Conservation (phyloP, 2,888 invertebrate species). For the Cerastis leucographa region DNA sequence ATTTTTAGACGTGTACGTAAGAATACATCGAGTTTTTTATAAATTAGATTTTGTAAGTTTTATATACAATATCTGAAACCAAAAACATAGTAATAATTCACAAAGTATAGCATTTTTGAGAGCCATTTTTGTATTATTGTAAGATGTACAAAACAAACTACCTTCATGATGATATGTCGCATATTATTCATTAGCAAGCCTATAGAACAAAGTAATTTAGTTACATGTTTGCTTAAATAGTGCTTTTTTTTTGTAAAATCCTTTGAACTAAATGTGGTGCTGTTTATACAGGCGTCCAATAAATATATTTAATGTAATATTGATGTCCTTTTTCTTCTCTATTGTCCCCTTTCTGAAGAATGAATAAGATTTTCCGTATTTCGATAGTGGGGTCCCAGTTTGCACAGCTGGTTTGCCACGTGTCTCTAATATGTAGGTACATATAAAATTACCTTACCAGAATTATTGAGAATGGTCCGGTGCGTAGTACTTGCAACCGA, state of each 20-base stretch:
- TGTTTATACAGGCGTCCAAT: slow-evolving; percentile 52
- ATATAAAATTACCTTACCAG: too few relatives aligned
- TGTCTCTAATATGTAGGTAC: background rate
- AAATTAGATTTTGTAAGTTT: slow-evolving; percentile 50
- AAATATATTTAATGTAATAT: slow-evolving; percentile 41
- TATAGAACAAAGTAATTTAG: slow-evolving; percentile 28
- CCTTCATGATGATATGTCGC: slow-evolving; percentile 17
- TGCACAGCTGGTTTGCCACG: background rate
- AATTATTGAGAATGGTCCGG: too few relatives aligned
- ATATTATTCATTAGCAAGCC: slow-evolving; percentile 2
- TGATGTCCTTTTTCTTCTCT: background rate
- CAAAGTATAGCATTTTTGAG: slow-evolving; percentile 36
- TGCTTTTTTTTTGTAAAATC: slow-evolving; percentile 21
- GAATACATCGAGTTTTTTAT: slow-evolving; percentile 48
- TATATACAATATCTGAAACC: slow-evolving; percentile 57
- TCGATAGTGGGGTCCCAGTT: background rate
- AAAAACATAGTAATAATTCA: slow-evolving; percentile 52
- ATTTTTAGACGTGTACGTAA: slow-evolving; percentile 32
- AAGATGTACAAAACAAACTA: slow-evolving; percentile 35
- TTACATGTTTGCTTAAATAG: slow-evolving; percentile 23
- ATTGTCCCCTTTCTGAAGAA: background rate
- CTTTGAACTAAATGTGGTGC: slow-evolving; percentile 32
- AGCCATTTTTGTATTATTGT: slow-evolving; percentile 36
- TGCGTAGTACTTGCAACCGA: too few relatives aligned
- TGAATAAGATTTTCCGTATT: background rate